These are phyloP conservation scores for Nannobrachium achirus DNA, from an alignment of 2,113 vertebrate genomes.

Conservation along the genomic window DNA sequence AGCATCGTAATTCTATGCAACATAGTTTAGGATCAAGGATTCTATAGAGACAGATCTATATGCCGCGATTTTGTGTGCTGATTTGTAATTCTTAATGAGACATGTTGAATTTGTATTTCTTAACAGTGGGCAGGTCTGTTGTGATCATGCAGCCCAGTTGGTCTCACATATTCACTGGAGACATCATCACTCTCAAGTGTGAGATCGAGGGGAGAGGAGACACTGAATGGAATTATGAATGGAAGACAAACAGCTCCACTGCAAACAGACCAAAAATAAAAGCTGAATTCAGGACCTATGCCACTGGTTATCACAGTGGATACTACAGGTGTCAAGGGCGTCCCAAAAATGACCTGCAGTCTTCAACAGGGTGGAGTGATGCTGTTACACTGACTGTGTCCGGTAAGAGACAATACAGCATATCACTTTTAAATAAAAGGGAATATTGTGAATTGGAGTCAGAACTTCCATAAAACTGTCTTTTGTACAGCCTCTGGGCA, in stretches of 20 bases:
- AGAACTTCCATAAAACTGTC: no score
- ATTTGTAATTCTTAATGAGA: no score
- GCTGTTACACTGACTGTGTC: neutral
- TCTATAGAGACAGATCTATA: no score
- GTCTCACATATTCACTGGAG: conserved; percentile 23
- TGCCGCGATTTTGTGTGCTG: no score
- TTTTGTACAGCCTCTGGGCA: neutral
- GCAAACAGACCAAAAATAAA: accelerated
- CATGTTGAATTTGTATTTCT: no score
- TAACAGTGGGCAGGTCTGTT: no score
- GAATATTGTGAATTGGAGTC: no score
- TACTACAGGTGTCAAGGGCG: neutral
- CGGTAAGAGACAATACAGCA: neutral
- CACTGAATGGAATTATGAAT: conserved; percentile 7
- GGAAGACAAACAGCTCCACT: neutral
- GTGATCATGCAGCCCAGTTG: no score
- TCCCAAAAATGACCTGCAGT: neutral
- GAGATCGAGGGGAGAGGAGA: neutral
- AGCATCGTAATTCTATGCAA: no score
- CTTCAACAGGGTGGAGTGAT: neutral
- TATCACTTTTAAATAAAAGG: neutral
- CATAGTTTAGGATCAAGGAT: no score
- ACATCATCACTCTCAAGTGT: conserved; percentile 29
- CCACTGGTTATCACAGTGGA: neutral
- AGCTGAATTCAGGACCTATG: neutral